These are phyloP conservation scores for Anguilla pacifica DNA, from an alignment of 2,797 vertebrate genomes.

Conservation along the genomic window DNA sequence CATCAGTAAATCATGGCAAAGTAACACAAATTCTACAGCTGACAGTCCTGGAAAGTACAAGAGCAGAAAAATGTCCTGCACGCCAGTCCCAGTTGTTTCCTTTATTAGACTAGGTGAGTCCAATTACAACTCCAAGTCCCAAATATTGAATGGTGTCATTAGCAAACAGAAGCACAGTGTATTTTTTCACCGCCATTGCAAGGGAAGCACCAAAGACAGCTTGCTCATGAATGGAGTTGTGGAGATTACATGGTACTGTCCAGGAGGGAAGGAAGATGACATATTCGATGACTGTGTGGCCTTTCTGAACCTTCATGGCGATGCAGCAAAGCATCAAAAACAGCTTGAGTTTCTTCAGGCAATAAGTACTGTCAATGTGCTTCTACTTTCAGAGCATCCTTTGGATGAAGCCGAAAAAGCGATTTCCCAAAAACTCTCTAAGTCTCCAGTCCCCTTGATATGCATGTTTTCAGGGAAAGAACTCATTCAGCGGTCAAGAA, in stretches of 20 bases:
- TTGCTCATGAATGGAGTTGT: constrained; percentile 56
- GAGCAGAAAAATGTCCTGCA: constrained; percentile 34
- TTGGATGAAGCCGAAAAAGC: constrained; percentile 31
- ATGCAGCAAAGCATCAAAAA: constrained; percentile 56
- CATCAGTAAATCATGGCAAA: constrained; percentile 37
- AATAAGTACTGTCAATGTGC: constrained; percentile 56
- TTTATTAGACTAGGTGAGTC: constrained; percentile 60
- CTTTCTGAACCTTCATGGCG: constrained; percentile 64
- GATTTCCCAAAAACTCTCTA: constrained; percentile 24
- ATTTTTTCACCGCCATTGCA: constrained; percentile 59
- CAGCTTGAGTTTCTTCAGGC: constrained; percentile 56
- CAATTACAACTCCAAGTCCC: constrained; percentile 60
- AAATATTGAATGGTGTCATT: constrained; percentile 60
- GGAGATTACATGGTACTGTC: constrained; percentile 38
- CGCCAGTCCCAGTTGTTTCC: constrained; percentile 50
- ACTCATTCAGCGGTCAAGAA: not conserved
- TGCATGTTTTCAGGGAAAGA: constrained; percentile 53
- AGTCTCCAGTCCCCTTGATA: constrained; percentile 50
- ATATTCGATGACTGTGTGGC: constrained; percentile 54
- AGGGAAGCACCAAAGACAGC: constrained; percentile 48
- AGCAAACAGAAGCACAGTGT: constrained; percentile 55
- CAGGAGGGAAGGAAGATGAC: constrained; percentile 44
- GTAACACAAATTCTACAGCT: not conserved
- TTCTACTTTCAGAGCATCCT: constrained; percentile 41
- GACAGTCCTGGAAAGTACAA: constrained; percentile 17